Percentiles rank a stretch among this genome's conserved stretches.
Evolutionary conservation across 2,797 vertebrate genomes (phyloP).

Genomic region (Liparis tanakae): DNA sequence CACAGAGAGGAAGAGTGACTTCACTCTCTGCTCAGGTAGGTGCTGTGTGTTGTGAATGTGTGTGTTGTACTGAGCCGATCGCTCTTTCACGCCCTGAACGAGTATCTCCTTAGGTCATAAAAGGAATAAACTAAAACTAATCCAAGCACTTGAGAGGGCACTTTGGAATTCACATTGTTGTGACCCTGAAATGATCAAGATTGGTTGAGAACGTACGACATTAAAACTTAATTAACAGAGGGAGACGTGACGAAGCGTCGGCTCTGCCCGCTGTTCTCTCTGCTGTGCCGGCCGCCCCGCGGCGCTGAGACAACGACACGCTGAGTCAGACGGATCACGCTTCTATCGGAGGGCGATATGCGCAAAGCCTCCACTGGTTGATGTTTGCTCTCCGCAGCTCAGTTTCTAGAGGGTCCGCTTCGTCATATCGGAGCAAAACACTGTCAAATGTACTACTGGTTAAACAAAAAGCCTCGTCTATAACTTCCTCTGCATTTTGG

Average conservation of each 20-base stretch:
- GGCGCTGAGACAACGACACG: neutral
- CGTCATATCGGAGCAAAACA: no score
- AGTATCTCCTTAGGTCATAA: neutral
- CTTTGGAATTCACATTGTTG: no score
- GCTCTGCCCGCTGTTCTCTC: neutral
- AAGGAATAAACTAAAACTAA: neutral
- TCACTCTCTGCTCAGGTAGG: no score
- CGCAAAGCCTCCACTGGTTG: neutral
- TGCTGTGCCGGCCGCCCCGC: no score
- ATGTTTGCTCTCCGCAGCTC: neutral
- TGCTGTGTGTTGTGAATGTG: no score
- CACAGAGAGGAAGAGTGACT: no score
- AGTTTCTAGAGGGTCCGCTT: no score
- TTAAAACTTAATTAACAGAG: neutral
- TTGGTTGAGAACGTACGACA: neutral
- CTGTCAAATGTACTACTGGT: neutral
- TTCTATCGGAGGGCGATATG: no score
- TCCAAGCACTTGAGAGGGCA: neutral
- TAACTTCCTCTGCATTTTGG: neutral
- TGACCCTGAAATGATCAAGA: neutral
- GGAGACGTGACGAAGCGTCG: neutral
- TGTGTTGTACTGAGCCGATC: neutral
- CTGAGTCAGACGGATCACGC: no score
- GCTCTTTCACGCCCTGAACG: neutral
- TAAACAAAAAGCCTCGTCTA: neutral